Evolutionary conservation across 2,888 invertebrate genomes (phyloP), one percentile per base, ranked within the genome.

Genomic region (Drosophila affinis): DNA sequence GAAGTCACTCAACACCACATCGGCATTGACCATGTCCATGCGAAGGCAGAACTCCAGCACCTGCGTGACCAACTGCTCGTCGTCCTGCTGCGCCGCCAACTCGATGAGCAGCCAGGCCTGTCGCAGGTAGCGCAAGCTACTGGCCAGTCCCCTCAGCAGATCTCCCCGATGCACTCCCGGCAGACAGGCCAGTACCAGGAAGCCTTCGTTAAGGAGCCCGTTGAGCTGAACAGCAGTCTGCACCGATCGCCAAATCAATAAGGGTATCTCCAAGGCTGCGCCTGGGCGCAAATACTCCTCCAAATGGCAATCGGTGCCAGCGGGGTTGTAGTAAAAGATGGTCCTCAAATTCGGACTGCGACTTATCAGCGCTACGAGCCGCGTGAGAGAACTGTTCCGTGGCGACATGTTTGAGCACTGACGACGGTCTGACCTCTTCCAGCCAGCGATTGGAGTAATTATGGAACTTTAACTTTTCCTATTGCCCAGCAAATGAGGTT

Each of bases 61-160:
- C 3, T 55, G 29, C 4, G 21, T 59, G 5, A 52, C 74, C n/a
- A 77, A 12, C 4, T 9, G 1, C 1, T 56, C 49, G 1, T 45
- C 24, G 47, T 69, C 58, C 54, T 52, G 34, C 3, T 17, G 18
- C 12, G 18, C 45, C 2, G 46, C 5, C 9, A 88, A 3, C 57
- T 88, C 83, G 3, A 82, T 60, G 0, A 82, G 52, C n/a, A 88
- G 0, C 9, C 72, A 79, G 3, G 68, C 46, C 52, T 86, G 62
- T 1, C 82, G 68, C 14, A 88, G 46, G 10, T 70, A 54, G 1
- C 54, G 72, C 29, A 82, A 27, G 0, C 58, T 77, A 9, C 4
- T 61, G 0, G 72, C 29, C 6, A 87, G 24, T 1, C 29, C 56
- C 7, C 21, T 45, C 0, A 81, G 58, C 12, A 68, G 24, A 55